A percentile compares a stretch with the other conserved stretches of the same genome.
Evolutionary conservation across 2,797 vertebrate genomes (phyloP).

Genomic region (Sciurus vulgaris): DNA sequence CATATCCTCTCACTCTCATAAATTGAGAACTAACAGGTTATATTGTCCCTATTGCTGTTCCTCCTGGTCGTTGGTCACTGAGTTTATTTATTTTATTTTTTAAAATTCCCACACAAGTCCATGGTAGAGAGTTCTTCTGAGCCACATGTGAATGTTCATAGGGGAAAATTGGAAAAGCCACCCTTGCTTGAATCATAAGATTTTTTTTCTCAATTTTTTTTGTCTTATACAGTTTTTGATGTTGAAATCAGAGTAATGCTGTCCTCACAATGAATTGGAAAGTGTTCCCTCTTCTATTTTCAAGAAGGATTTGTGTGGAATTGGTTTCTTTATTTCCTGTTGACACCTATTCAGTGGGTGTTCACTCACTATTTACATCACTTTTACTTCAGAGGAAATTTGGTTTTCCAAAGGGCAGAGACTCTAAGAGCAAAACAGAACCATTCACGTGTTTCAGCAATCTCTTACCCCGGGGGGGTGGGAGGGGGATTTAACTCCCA

Average conservation of each 20-base stretch:
- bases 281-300: constrained; percentile 1
- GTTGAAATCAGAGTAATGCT: neutral
- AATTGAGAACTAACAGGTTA: constrained; percentile 65
- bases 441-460: neutral
- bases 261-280: neutral
- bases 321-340: neutral
- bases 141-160: neutral
- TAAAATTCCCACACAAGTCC: neutral
- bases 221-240: neutral
- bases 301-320: neutral
- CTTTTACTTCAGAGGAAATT: neutral
- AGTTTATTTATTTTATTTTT: constrained; percentile 73
- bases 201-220: neutral
- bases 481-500: neutral
- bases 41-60: constrained; percentile 62
- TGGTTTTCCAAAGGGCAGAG: constrained; percentile 17
- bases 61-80: constrained; percentile 34
- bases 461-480: neutral
- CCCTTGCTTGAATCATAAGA: neutral
- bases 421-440: neutral
- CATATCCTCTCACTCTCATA: constrained; percentile 56
- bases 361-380: neutral
- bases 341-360: neutral
- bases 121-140: neutral
- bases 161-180: neutral